phyloP scores from a whole-genome alignment of 2,888 invertebrate genomes.

The Thelaira solivaga region DNA sequence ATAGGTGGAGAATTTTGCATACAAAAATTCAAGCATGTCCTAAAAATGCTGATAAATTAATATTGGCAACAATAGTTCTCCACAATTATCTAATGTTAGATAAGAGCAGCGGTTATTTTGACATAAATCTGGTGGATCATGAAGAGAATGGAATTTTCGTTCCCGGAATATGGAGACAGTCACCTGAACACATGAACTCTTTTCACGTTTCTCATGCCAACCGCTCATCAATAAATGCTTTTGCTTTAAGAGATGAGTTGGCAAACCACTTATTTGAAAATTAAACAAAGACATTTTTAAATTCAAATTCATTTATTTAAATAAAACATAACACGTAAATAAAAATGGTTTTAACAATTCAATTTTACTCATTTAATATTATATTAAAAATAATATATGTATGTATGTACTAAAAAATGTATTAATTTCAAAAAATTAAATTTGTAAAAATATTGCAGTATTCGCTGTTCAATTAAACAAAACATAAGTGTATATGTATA shows the following conservation, averaged over 20 bases:
- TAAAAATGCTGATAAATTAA: conserved; percentile 17
- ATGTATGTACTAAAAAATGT: too few species aligned
- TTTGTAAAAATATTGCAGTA: too few species aligned
- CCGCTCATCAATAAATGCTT: neutral
- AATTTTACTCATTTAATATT: too few species aligned
- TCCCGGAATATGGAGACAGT: too few species aligned
- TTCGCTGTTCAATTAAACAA: too few species aligned
- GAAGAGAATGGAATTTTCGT: too few species aligned
- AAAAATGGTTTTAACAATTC: neutral
- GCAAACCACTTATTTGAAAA: neutral
- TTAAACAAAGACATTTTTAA: neutral
- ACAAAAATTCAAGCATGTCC: conserved; percentile 16
- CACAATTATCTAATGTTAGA: conserved; percentile 32
- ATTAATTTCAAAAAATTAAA: too few species aligned
- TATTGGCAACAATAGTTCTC: conserved; percentile 20
- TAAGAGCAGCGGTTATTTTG: neutral
- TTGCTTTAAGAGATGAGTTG: too few species aligned
- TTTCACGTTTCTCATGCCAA: too few species aligned
- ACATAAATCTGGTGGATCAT: neutral
- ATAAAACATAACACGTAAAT: neutral
- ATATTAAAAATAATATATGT: too few species aligned
- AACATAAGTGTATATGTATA: too few species aligned
- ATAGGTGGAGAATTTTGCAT: conserved; percentile 18
- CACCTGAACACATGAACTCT: too few species aligned
- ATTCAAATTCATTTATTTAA: neutral